Evolutionary conservation across 2,888 invertebrate species (phyloP).

Genomic region (Helicoverpa assulta): DNA sequence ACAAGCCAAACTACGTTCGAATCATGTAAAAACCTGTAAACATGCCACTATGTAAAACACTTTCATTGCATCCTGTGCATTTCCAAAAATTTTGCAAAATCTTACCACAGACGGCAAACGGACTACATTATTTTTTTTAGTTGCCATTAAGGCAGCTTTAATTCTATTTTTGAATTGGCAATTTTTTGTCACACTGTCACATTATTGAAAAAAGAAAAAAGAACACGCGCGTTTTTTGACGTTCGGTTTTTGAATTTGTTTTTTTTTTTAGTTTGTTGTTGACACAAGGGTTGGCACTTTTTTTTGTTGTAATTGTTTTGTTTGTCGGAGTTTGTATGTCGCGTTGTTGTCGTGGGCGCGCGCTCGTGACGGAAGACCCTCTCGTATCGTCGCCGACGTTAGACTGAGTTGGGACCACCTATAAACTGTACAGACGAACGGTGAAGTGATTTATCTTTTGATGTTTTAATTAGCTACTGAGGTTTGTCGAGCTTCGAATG

Average conservation of each 20-base stretch:
- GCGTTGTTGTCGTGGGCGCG: constrained; percentile 63
- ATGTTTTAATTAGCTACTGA: constrained; percentile 64
- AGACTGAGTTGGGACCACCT: constrained; percentile 78
- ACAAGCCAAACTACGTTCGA: constrained; percentile 73
- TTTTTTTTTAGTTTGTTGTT: constrained; percentile 49
- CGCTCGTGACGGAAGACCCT: constrained; percentile 66
- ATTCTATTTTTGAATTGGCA: constrained; percentile 54
- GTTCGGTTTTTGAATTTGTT: constrained; percentile 33
- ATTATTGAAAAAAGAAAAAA: constrained; percentile 33
- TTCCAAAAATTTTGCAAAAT: constrained; percentile 70
- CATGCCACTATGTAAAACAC: constrained; percentile 81
- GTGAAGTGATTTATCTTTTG: constrained; percentile 66
- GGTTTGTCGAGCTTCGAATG: constrained; percentile 44
- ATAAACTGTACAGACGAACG: constrained; percentile 68
- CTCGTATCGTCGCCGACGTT: constrained; percentile 75
- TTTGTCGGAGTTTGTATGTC: constrained; percentile 61
- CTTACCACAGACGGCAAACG: constrained; percentile 89
- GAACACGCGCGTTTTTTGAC: constrained; percentile 33
- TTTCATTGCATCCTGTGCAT: constrained; percentile 77
- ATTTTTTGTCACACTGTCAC: constrained; percentile 64
- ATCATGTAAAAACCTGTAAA: constrained; percentile 86
- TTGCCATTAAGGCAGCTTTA: constrained; percentile 76
- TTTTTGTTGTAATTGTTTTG: constrained; percentile 66
- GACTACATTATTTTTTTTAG: constrained; percentile 87
- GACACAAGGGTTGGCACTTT: constrained; percentile 63